phyloP scores from a whole-genome alignment of 1,140 invertebrate species.

The Trachymyrmex cornetzi region DNA sequence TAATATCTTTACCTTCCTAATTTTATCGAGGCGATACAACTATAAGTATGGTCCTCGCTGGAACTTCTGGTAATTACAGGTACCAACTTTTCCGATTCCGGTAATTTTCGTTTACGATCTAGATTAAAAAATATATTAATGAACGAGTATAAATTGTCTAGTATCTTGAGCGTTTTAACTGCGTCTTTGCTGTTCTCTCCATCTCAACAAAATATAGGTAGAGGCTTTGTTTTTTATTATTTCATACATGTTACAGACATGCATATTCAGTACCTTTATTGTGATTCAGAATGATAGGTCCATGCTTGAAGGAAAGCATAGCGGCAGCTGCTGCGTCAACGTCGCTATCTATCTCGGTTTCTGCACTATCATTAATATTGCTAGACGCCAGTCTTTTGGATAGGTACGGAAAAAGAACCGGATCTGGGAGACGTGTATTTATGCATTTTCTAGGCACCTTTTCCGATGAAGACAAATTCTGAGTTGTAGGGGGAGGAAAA shows the following conservation, averaged over 20 bases:
- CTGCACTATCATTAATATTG: slow-evolving; percentile 83
- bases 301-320: slow-evolving; percentile 93
- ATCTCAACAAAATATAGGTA: not conserved
- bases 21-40: slow-evolving; percentile 85
- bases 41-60: slow-evolving; percentile 93
- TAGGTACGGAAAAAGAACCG: slow-evolving; percentile 93
- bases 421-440: slow-evolving; percentile 88
- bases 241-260: not conserved
- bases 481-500: slow-evolving; percentile 90
- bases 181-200: not conserved
- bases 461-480: slow-evolving; percentile 82
- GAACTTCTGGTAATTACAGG: slow-evolving; percentile 91
- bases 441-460: slow-evolving; percentile 80
- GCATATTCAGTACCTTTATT: slow-evolving; percentile 84
- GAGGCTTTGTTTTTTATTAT: not conserved
- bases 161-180: not conserved
- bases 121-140: slow-evolving; percentile 27
- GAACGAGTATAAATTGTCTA: slow-evolving; percentile 12
- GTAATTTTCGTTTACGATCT: slow-evolving; percentile 83
- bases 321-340: slow-evolving; percentile 93
- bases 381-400: slow-evolving; percentile 89
- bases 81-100: slow-evolving; percentile 84
- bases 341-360: slow-evolving; percentile 89
- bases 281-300: slow-evolving; percentile 86
- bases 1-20: slow-evolving; percentile 80